Evolutionary conservation across 2,888 invertebrate species (phyloP), one percentile per base, ranked within the genome.

Genomic region (Catonia carolina): DNA sequence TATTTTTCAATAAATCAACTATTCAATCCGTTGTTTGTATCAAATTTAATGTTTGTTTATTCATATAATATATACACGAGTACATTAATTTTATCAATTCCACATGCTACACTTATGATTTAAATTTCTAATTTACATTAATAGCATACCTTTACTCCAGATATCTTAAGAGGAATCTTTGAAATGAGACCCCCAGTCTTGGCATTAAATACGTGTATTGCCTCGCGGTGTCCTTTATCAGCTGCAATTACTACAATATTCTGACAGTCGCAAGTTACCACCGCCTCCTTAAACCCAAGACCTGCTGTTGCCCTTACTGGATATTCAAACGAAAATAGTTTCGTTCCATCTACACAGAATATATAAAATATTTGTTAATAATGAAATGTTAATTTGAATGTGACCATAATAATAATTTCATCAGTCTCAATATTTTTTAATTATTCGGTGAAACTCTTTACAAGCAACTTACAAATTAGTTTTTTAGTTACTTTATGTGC

Each of bases 281-380:
- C 89, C 0, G 86, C 85, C 20, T 82, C 77, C 60, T 86, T 81
- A 70, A 91, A 92, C 0, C 82, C 77, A 56, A 80, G 75, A 2
- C 88, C 84, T 0, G 83, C 79, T 37, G 82, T 76, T 73, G 76
- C 84, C 48, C 89, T 78, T 1, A 92, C 82, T 4, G 86, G 83
- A 69, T 86, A 95, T 49, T 93, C 93, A 63, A 90, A 85, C 14
- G 82, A 83, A 72, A 88, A 96, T 39, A 88, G 77, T 61, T 79
- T 80, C 50, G 81, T 81, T 0, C 94, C 94, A 66, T 85, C 86
- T 79, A 73, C 2, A 59, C 58, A 36, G 10, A 23, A 17, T 27
- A 27, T 37, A 41, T 2, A 56, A 23, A 12, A 48, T 15, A 7
- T n/a, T 6, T 33, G 1, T 2, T 31, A 17, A 33, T 1, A 27